Base-by-base conservation (phyloP, 2,888 invertebrate genomes). In the Teleiodes luculella region DNA sequence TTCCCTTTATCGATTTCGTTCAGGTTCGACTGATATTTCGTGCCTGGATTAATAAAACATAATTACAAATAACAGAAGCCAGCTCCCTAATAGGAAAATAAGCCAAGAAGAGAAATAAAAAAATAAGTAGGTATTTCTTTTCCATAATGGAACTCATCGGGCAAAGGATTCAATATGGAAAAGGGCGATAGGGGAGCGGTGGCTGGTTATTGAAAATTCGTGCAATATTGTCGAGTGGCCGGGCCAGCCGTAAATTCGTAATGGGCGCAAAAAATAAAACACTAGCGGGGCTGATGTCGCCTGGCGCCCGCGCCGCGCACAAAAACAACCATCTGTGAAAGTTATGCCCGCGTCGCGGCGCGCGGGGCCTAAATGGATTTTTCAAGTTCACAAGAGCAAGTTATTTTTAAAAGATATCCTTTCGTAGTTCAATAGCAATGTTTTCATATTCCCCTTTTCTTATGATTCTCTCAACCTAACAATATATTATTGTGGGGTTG, bases 1-100 rank as follows among this genome's bases (percentile, higher is more conserved):
- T 95, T 94, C 52, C 94, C 94, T 84, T 94, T 95, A 80, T 93
- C 95, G 76, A 95, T 94, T 84, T 95, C 94, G 80, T 95, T 95
- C 75, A 95, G 83, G 75, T 92, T 92, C 63, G 94, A 94, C 84
- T 93, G 93, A 80, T 94, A 94, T 80, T 94, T 94, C 61, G 93
- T 92, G 80, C 94, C 94, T 93, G 91, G 30, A 37, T 33, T 33
- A 43, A 45, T 30, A 67, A 60, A 67, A 66, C 53, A 55, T 54
- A 53, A 54, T 64, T 58, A 46, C 53, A 57, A 60, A 58, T 60
- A 62, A 59, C 59, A 59, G 59, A 53, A 47, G 48, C 56, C 30
- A 43, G 54, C 45, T 53, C 57, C 57, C 45, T 57, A 43, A 47
- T 57, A 58, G 62, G 61, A 65, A 62, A 61, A 60, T 57, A 64